Base-by-base conservation (phyloP, 2,888 invertebrate genomes). In the Tuta absoluta region DNA sequence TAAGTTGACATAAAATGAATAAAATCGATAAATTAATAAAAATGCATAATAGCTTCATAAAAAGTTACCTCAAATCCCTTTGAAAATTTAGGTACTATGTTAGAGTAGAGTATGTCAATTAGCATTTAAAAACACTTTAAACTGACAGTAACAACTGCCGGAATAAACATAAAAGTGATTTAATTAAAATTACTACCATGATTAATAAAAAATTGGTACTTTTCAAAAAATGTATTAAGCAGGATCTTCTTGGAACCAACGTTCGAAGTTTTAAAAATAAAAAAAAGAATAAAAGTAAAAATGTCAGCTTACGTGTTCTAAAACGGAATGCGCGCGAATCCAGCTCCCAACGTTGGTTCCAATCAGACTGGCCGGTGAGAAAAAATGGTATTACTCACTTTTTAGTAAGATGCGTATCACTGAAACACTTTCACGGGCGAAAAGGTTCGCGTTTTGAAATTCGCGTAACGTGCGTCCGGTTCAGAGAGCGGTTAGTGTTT, bases 241-340 rank as follows among this genome's bases (percentile, higher is more conserved):
- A 71, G 72, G 71, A 69, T 67, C 70, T 65, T 64, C 67, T 63
- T 68, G 65, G 66, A 68, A 64, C 69, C 69, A 69, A 71, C 75
- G 76, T 77, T 78, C 79, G 81, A 81, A 81, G 80, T 78, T 77
- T 77, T 79, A 81, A 81, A 81, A 81, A 77, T 78, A 77, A 73
- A 56, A 57, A 19, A 41, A 14, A 51, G 7, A 8, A 45, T n/a
- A 57, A 56, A 48, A 62, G 38, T 21, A 57, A 63, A 53, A 24
- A 24, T 45, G 48, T 23, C 28, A 57, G 48, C 61, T 61, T 61
- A 61, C 61, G 45, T 49, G 61, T 61, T 45, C 38, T 58, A 38
- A 60, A 60, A 45, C 21, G 14, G 41, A 48, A 33, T 19, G 45
- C 63, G 59, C 63, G 66, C 14, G 56, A 33, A 62, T 67, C 67